Evolutionary conservation across 2,113 vertebrate species (phyloP).

Genomic region (Eulemur macaco): DNA sequence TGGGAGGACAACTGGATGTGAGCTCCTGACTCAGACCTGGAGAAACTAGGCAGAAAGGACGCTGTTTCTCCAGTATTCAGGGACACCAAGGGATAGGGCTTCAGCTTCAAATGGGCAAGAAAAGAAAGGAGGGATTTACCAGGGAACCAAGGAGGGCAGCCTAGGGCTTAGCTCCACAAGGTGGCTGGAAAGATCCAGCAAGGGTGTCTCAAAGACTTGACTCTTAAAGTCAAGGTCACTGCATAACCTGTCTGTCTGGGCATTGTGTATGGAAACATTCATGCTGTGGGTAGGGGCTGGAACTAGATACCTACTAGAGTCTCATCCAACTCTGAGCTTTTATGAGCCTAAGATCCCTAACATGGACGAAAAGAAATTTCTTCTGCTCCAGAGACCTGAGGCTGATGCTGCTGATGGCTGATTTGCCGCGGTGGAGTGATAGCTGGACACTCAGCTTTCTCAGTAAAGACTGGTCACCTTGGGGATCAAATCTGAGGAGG

Average conservation of each 20-base stretch:
- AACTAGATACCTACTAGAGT: neutral
- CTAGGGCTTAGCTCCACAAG: neutral
- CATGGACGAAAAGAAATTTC: neutral
- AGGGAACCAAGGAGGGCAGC: neutral
- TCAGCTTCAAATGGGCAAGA: neutral
- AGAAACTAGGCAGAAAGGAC: neutral
- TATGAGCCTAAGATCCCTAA: neutral
- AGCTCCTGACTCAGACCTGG: neutral
- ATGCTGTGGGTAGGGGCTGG: neutral
- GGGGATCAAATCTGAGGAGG: neutral
- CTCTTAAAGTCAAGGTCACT: neutral
- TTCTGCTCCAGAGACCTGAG: neutral
- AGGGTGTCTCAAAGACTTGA: neutral
- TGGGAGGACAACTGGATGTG: fast-evolving
- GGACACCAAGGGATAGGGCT: too few species aligned
- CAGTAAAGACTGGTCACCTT: neutral
- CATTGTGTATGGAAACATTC: too few species aligned
- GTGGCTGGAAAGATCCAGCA: neutral
- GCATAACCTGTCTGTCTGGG: neutral
- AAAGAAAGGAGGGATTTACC: neutral
- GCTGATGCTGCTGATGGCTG: neutral
- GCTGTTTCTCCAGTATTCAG: neutral
- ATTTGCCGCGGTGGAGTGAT: neutral
- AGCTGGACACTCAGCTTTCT: neutral
- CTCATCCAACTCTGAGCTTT: neutral